Conservation (phyloP, 2,888 invertebrate species). For the Sialis lutaria region DNA sequence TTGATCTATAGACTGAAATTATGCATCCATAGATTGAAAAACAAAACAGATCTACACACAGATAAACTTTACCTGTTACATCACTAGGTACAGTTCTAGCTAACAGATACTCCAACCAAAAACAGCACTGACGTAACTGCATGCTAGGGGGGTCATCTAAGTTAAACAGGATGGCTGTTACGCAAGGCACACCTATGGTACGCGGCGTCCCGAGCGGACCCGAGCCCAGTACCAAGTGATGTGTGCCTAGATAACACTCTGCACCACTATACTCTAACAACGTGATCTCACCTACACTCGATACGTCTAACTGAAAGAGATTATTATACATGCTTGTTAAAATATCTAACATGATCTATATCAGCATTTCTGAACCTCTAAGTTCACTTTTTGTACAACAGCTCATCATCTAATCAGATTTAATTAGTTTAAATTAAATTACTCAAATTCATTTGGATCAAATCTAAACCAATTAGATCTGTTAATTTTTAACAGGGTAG, state of each 20-base stretch:
- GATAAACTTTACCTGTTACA: conserved; percentile 6
- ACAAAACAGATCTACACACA: neutral
- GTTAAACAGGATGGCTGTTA: conserved; percentile 42
- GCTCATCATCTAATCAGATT: too few relatives aligned
- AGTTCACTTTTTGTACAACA: too few relatives aligned
- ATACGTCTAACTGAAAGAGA: conserved; percentile 26
- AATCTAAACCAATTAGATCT: too few relatives aligned
- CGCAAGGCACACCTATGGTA: conserved; percentile 18
- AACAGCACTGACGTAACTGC: conserved; percentile 47
- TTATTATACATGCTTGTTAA: too few relatives aligned
- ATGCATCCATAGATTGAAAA: neutral
- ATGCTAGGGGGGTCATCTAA: conserved; percentile 46
- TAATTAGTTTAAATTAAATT: too few relatives aligned
- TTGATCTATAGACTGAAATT: too few relatives aligned
- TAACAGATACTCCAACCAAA: conserved; percentile 59
- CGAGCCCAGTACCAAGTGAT: conserved; percentile 52
- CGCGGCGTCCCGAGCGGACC: conserved; percentile 9
- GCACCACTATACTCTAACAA: conserved; percentile 65
- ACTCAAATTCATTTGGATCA: too few relatives aligned
- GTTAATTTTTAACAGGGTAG: too few relatives aligned
- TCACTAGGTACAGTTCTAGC: conserved; percentile 25
- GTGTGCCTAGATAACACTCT: conserved; percentile 48
- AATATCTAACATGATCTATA: too few relatives aligned
- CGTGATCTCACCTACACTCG: conserved; percentile 42
- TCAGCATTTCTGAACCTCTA: too few relatives aligned